Conservation (phyloP, 2,113 vertebrate genomes). For the Agapornis roseicollis region DNA sequence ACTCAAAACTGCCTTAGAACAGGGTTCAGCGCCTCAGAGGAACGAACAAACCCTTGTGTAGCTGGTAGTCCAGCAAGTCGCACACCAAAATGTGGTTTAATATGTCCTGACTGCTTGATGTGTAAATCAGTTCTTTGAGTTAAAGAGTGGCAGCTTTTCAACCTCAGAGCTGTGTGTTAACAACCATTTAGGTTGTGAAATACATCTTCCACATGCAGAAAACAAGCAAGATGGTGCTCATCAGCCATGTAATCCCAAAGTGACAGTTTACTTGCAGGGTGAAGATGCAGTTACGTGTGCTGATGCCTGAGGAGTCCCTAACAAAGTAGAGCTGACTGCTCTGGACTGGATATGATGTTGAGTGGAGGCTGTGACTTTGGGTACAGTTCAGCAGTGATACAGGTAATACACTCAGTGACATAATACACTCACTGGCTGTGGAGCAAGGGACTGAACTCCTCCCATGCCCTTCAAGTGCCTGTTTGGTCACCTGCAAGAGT, state of each 20-base stretch:
- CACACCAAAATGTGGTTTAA: background rate
- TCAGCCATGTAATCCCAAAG: background rate
- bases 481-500: background rate
- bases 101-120: background rate
- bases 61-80: background rate
- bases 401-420: background rate
- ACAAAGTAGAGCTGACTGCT: background rate
- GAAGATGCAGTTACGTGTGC: background rate
- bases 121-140: background rate
- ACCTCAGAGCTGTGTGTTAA: background rate
- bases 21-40: background rate
- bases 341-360: too few species aligned
- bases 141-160: background rate
- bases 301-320: background rate
- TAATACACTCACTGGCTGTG: background rate
- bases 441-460: background rate
- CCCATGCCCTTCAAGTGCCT: fast-evolving
- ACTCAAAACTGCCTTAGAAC: background rate
- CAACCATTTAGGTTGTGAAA: background rate
- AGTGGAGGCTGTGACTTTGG: background rate
- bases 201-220: fast-evolving
- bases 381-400: background rate
- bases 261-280: background rate
- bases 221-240: background rate
- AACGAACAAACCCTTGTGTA: fast-evolving